phyloP scores from a whole-genome alignment of 2,888 invertebrate genomes.

The Parnassius mnemosyne region DNA sequence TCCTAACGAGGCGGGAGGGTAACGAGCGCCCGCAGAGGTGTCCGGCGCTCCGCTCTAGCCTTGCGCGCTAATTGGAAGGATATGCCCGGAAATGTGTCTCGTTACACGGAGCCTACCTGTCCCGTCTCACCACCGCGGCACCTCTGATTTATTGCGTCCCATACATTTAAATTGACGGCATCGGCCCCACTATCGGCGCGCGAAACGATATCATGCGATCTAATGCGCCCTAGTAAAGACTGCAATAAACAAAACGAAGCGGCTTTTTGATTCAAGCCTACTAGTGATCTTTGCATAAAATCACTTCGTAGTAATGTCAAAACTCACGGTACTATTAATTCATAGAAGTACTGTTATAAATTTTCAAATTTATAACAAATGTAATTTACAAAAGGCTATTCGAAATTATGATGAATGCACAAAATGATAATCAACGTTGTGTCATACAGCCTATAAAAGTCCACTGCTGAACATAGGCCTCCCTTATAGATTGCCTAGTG shows the following conservation, averaged over 20 bases:
- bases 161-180: conserved; percentile 67
- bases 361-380: too few species aligned
- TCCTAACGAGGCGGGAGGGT: conserved; percentile 75
- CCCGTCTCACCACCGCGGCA: conserved; percentile 50
- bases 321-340: too few species aligned
- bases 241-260: conserved; percentile 21
- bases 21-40: conserved; percentile 60
- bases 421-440: too few species aligned
- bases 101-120: conserved; percentile 63
- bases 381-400: too few species aligned
- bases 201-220: conserved; percentile 21
- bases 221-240: conserved; percentile 22
- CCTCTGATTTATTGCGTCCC: conserved; percentile 63
- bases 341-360: too few species aligned
- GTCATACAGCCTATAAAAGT: too few species aligned
- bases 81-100: conserved; percentile 72
- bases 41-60: conserved; percentile 34
- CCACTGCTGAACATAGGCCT: too few species aligned
- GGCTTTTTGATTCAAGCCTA: conserved; percentile 7
- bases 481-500: too few species aligned
- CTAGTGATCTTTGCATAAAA: conserved; percentile 18
- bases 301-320: conserved; percentile 3
- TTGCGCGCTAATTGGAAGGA: conserved; percentile 69
- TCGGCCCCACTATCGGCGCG: conserved; percentile 35
- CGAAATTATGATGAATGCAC: too few species aligned